phyloP scores from a whole-genome alignment of 2,888 invertebrate genomes.

The Agrotis clavis region DNA sequence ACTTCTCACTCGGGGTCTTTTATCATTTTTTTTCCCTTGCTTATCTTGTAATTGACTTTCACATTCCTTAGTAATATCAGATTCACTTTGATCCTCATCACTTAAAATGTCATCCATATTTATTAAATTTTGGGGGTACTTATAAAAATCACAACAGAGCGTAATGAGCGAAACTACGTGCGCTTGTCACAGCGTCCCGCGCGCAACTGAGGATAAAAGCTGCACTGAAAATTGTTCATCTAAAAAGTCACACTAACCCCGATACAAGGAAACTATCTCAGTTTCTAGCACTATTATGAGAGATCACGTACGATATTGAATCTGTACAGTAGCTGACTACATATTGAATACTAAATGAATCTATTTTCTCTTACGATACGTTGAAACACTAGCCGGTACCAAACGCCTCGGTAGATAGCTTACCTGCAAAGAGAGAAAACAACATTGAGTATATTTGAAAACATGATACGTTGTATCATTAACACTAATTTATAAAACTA shows the following conservation, averaged over 20 bases:
- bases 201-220: too few species aligned
- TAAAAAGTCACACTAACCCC: constrained; percentile 15
- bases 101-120: too few species aligned
- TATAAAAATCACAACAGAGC: too few species aligned
- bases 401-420: constrained; percentile 53
- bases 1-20: too few species aligned
- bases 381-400: constrained; percentile 38
- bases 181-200: too few species aligned
- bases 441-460: constrained; percentile 56
- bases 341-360: constrained; percentile 51
- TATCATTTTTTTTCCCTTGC: too few species aligned
- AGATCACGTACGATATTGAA: constrained; percentile 48
- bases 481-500: constrained; percentile 41
- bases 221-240: constrained; percentile 2
- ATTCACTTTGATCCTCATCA: too few species aligned
- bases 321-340: constrained; percentile 48
- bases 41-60: too few species aligned
- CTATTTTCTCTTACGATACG: constrained; percentile 61
- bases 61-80: too few species aligned
- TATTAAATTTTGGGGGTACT: too few species aligned
- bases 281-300: constrained; percentile 41
- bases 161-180: too few species aligned
- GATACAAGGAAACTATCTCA: constrained; percentile 21
- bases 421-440: constrained; percentile 77
- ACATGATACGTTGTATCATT: constrained; percentile 29